phyloP scores from a whole-genome alignment of 2,797 vertebrate genomes.

The Ispidina lecontei region DNA sequence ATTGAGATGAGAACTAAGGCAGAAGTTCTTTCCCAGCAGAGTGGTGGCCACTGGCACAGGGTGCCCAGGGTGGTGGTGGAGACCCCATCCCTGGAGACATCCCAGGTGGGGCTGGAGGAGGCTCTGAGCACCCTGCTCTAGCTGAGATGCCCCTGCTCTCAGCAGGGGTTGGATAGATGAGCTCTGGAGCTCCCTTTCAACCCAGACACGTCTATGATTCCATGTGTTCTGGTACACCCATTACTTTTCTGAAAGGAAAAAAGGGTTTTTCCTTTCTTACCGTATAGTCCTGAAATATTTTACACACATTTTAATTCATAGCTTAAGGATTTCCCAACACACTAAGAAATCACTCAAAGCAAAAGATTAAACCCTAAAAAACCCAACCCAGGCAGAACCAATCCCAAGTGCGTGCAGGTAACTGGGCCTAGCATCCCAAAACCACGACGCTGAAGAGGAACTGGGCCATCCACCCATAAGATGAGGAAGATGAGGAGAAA shows the following conservation, averaged over 20 bases:
- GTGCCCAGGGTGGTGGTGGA: too few relatives aligned
- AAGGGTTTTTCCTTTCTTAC: neutral
- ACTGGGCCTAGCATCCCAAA: neutral
- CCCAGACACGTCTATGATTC: too few relatives aligned
- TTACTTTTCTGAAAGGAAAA: neutral
- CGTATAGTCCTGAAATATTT: neutral
- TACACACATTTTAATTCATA: neutral
- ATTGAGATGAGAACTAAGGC: too few relatives aligned
- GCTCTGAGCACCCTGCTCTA: too few relatives aligned
- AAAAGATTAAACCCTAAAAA: neutral
- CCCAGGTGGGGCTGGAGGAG: too few relatives aligned
- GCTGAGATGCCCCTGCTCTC: too few relatives aligned
- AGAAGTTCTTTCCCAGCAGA: too few relatives aligned
- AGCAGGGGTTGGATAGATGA: too few relatives aligned
- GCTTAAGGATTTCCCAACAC: neutral
- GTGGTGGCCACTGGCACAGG: too few relatives aligned
- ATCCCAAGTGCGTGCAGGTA: neutral
- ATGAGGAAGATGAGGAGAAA: neutral
- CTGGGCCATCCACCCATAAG: accelerated
- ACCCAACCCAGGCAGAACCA: neutral
- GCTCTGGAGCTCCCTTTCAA: too few relatives aligned
- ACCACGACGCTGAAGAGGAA: neutral
- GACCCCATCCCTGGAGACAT: too few relatives aligned
- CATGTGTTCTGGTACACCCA: too few relatives aligned
- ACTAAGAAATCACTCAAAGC: neutral